Percentiles rank a stretch among this genome's conserved stretches.
These are phyloP conservation scores for Macrotis lagotis DNA, from an alignment of 2,113 vertebrate species.

Conservation along the genomic window DNA sequence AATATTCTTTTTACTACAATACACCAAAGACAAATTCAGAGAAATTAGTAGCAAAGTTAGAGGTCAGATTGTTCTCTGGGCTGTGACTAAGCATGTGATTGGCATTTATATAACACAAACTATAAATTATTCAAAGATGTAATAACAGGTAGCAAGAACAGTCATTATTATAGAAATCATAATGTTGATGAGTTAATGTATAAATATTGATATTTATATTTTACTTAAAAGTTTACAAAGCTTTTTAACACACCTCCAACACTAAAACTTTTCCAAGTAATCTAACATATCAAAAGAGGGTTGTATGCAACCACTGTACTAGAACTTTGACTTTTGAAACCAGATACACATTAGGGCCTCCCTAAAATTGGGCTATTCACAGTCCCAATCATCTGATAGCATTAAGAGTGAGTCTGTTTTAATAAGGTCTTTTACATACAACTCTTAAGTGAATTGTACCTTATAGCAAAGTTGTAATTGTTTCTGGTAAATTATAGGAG, in stretches of 20 bases:
- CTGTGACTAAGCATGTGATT: background rate
- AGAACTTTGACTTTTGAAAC: background rate
- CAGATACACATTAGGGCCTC: background rate
- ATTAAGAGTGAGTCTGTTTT: background rate
- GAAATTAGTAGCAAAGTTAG: background rate
- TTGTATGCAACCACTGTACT: background rate
- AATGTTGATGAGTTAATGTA: background rate
- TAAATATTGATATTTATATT: background rate
- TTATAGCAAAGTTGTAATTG: background rate
- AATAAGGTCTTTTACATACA: background rate
- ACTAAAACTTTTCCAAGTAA: background rate
- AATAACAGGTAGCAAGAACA: background rate
- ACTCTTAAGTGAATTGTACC: background rate
- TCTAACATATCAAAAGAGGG: background rate
- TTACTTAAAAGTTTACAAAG: background rate
- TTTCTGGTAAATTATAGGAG: background rate
- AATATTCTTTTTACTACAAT: background rate
- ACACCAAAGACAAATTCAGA: background rate
- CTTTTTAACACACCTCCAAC: background rate
- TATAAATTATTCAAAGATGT: background rate
- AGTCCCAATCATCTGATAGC: background rate
- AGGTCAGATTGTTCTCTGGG: background rate
- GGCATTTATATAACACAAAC: background rate
- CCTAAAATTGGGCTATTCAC: background rate
- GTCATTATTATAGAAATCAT: background rate